Evolutionary conservation across 2,797 vertebrate genomes (phyloP).

Genomic region (Rachycentron canadum): DNA sequence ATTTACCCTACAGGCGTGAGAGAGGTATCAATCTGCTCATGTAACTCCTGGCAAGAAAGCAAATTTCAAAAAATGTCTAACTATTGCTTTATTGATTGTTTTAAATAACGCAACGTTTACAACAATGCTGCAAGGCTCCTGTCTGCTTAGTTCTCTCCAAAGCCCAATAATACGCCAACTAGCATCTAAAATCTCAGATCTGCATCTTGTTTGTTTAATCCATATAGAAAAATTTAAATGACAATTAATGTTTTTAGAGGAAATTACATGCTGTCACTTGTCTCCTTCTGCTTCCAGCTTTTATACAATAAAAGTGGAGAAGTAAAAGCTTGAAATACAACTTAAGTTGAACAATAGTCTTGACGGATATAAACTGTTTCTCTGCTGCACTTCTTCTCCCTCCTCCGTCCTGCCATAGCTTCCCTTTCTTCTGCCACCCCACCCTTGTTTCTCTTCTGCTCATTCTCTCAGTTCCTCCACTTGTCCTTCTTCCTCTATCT

Average conservation of each 20-base stretch:
- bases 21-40: background rate
- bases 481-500: slow-evolving; percentile 40
- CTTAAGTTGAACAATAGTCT: background rate
- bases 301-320: background rate
- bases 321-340: background rate
- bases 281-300: background rate
- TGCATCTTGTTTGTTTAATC: background rate
- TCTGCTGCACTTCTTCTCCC: background rate
- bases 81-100: background rate
- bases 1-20: background rate
- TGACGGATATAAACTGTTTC: background rate
- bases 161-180: background rate
- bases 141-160: background rate
- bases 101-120: background rate
- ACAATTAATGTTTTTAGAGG: background rate
- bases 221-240: background rate
- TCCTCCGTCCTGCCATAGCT: slow-evolving; percentile 22
- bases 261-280: background rate
- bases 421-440: slow-evolving; percentile 42
- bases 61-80: background rate
- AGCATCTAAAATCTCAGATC: background rate
- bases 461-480: slow-evolving; percentile 39
- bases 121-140: background rate
- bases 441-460: slow-evolving; percentile 48
- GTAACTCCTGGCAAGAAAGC: background rate